A percentile compares a stretch with the other conserved stretches of the same genome.
These are phyloP conservation scores for Apogon hyalosoma DNA, from an alignment of 2,797 vertebrate species.

Conservation along the genomic window DNA sequence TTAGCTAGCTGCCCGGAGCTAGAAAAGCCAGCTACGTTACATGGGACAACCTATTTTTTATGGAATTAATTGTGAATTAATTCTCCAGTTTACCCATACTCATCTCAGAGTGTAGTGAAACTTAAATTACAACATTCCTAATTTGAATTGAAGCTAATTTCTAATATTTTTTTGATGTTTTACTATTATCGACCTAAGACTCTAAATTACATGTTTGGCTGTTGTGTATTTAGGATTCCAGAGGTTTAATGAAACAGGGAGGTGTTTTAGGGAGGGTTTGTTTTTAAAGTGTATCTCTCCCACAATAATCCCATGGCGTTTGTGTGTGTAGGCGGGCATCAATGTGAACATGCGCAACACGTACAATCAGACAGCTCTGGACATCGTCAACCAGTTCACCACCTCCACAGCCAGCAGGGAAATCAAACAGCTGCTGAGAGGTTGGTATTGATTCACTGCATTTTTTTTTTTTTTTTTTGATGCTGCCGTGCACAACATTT, in stretches of 20 bases:
- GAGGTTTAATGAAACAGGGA: slow-evolving; percentile 40
- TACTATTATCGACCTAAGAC: too few species aligned
- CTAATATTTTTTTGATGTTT: too few species aligned
- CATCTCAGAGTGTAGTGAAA: too few species aligned
- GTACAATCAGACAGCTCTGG: slow-evolving; percentile 95
- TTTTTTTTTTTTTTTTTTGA: slow-evolving; percentile 72
- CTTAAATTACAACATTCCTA: too few species aligned
- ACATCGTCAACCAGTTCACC: slow-evolving; percentile 98
- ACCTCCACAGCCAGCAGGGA: slow-evolving; percentile 95
- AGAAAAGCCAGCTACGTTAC: too few species aligned
- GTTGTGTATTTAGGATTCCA: too few species aligned
- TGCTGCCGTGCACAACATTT: slow-evolving; percentile 69
- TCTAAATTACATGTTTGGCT: too few species aligned
- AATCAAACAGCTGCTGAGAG: slow-evolving; percentile 95
- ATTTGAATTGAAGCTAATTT: too few species aligned
- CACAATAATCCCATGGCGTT: neutral
- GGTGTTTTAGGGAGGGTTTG: slow-evolving; percentile 41
- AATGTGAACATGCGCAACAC: slow-evolving; percentile 95
- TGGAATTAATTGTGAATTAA: too few species aligned
- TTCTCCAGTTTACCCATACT: too few species aligned
- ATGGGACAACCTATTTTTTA: too few species aligned
- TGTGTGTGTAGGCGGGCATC: slow-evolving; percentile 86
- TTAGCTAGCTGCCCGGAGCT: too few species aligned
- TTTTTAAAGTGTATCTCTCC: slow-evolving; percentile 31
- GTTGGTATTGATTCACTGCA: slow-evolving; percentile 67